Evolutionary conservation across 2,888 invertebrate genomes (phyloP), one percentile per base, ranked within the genome.

Genomic region (Lepetodrilus schrolli): DNA sequence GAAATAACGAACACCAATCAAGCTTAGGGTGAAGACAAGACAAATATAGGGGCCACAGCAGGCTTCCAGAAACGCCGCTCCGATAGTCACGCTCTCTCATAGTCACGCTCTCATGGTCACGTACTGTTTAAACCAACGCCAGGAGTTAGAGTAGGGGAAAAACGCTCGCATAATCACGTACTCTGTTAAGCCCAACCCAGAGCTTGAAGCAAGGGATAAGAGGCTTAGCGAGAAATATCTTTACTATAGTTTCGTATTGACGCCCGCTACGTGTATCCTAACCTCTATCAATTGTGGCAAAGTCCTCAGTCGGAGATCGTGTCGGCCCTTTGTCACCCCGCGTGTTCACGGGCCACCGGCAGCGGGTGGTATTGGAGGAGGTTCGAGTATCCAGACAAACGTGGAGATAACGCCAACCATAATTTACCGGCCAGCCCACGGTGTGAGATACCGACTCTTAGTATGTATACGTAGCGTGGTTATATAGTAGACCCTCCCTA

Each of bases 21-120:
- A 34, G 58, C 58, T 30, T 30, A 7, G 30, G 23, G 26, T n/a
- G 30, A 58, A 26, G 30, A 58, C 58, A 1, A 30, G 58, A 58
- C 58, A 58, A 58, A 58, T 58, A 7, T 34, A 30, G n/a, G n/a
- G n/a, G 58, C 58, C 34, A 26, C 58, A n/a, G 43, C 30, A 30
- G 58, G 58, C 17, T 30, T 17, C 30, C 34, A 23, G 30, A 30
- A 17, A n/a, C n/a, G n/a, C n/a, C n/a, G n/a, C n/a, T n/a, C n/a
- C n/a, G n/a, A n/a, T n/a, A n/a, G n/a, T n/a, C n/a, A n/a, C n/a
- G n/a, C n/a, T n/a, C n/a, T n/a, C n/a, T n/a, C n/a, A n/a, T n/a
- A 30, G n/a, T 7, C 17, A 26, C 34, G 30, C 30, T 13, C 30
- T 4, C 10, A 23, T 10, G 10, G 23, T 23, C 51, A 51, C 13